These are phyloP conservation scores for Macrotrachela quadricornifera DNA, from an alignment of 1,140 invertebrate genomes.

Conservation along the genomic window DNA sequence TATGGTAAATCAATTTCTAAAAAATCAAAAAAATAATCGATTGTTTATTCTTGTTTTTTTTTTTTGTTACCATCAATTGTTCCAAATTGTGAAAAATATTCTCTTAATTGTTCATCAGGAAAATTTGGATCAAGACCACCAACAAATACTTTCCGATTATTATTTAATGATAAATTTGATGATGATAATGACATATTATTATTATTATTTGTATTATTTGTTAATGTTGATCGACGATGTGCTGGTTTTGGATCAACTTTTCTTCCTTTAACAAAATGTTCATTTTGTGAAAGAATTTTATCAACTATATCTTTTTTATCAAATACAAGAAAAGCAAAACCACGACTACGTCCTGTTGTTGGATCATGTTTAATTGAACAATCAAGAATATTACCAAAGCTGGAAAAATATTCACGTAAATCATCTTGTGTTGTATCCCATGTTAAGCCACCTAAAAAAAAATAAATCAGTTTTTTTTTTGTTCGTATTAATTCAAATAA, in stretches of 20 bases:
- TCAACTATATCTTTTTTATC: too few relatives aligned
- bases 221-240: too few relatives aligned
- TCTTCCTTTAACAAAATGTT: too few relatives aligned
- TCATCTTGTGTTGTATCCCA: conserved; percentile 73
- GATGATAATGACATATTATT: too few relatives aligned
- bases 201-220: too few relatives aligned
- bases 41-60: too few relatives aligned
- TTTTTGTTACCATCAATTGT: conserved; percentile 12
- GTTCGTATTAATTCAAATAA: too few relatives aligned
- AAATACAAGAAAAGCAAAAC: too few relatives aligned
- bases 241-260: too few relatives aligned
- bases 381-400: conserved; percentile 12
- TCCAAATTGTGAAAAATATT: conserved; percentile 21
- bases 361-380: neutral
- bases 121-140: conserved; percentile 16
- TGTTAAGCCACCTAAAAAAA: conserved; percentile 44
- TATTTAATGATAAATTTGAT: too few relatives aligned
- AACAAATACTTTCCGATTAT: conserved; percentile 17
- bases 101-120: conserved; percentile 18
- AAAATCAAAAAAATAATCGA: conserved; percentile 39
- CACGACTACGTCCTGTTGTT: neutral
- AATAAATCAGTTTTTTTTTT: neutral
- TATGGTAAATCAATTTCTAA: conserved; percentile 82
- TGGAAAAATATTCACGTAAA: neutral
- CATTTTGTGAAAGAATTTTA: too few relatives aligned